Base-by-base conservation (phyloP, 1,140 invertebrate species). In the Goniozus legneri region DNA sequence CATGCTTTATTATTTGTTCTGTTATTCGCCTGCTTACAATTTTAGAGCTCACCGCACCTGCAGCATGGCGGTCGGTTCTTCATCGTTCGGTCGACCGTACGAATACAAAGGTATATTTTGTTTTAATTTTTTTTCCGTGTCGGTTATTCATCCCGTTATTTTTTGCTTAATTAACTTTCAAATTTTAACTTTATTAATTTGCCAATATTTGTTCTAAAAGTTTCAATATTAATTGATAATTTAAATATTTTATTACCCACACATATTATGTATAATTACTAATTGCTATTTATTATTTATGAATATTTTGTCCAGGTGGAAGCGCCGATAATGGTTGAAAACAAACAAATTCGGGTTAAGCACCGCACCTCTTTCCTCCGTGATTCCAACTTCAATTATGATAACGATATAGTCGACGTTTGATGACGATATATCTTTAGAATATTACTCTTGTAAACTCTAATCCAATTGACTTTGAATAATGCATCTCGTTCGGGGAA, bases 301-400 rank as follows among this genome's bases (percentile, higher is more conserved):
- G 16, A 7, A 18, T 30, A 30, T 12, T 7, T 4, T 42, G 69
- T 64, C 16, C 58, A 76, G 74, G 69, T 43, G 72, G 71, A 70
- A 72, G 58, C 51, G 52, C 65, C 58, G 74, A 75, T 63, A 73
- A 73, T 59, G 69, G 71, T 54, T 75, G 74, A 75, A 53, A 62
- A 68, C 20, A 64, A 59, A 52, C 60, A 62, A 31, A 56, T 67
- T 16, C 67, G 54, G 45, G 67, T 73, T 45, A 75, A 76, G 54
- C 64, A 73, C 44, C 66, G 74, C 49, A 76, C 72, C 36, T 76
- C 71, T 20, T 73, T 76, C 55, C 60, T 75, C 44, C 74, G 71
- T 38, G 74, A 76, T 58, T 74, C 72, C 19, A 75, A 76, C 53
- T 76, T 74, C 56, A 75, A 75, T 54, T 76, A 76, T 45, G 71